Percentiles rank a stretch among this genome's conserved stretches.
Evolutionary conservation across 2,888 invertebrate species (phyloP).

Genomic region (Eristalis arbustorum): DNA sequence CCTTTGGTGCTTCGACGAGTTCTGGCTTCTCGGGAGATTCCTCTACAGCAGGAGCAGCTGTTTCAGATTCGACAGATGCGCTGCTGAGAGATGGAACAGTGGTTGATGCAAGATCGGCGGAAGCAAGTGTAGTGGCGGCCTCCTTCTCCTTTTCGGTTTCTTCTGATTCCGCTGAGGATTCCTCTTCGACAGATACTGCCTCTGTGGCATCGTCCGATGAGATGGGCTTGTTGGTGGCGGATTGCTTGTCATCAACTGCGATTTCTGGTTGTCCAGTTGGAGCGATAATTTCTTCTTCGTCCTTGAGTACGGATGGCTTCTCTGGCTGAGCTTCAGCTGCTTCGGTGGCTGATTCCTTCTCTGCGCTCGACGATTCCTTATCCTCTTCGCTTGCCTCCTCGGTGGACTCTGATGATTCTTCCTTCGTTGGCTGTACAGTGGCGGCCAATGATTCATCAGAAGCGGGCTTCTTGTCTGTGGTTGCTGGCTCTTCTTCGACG

Average conservation of each 20-base stretch:
- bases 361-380: not conserved
- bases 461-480: slow-evolving; percentile 35
- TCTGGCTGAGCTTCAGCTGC: slow-evolving; percentile 3
- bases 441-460: slow-evolving; percentile 43
- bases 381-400: not conserved
- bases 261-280: not conserved
- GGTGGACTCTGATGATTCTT: not conserved
- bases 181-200: slow-evolving; percentile 55
- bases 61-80: slow-evolving; percentile 12
- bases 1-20: slow-evolving; percentile 40
- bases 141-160: slow-evolving; percentile 23
- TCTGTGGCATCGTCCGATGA: not conserved
- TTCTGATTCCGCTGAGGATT: slow-evolving; percentile 34
- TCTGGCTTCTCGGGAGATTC: slow-evolving; percentile 45
- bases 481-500: slow-evolving; percentile 2
- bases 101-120: slow-evolving; percentile 40
- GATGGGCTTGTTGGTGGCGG: slow-evolving; percentile 9
- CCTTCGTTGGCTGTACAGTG: slow-evolving; percentile 7
- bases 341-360: slow-evolving; percentile 1
- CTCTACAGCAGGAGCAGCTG: slow-evolving; percentile 14
- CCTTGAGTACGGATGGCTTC: slow-evolving; percentile 10
- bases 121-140: slow-evolving; percentile 54
- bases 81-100: slow-evolving; percentile 3
- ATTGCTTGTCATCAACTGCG: not conserved
- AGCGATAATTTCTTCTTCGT: slow-evolving; percentile 1